Evolutionary conservation across 2,113 vertebrate species (phyloP).

Genomic region (Eudorcas thomsonii): DNA sequence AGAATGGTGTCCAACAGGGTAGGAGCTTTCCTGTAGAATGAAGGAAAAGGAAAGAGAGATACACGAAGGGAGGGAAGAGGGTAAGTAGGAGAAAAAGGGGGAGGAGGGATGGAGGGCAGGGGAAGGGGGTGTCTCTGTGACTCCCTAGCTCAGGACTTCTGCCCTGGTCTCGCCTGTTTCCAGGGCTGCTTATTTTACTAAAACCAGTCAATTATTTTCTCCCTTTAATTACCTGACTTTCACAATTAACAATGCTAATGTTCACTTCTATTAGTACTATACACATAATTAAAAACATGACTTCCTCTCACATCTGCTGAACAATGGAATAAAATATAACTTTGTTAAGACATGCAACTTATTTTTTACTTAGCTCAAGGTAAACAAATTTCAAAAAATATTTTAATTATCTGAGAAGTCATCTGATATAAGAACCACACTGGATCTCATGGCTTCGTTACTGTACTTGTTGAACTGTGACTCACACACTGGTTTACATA

Average conservation of each 20-base stretch:
- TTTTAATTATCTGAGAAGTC: neutral
- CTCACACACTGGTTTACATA: neutral
- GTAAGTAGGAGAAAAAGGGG: too few species aligned
- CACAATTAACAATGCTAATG: slow-evolving; percentile 8
- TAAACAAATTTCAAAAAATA: slow-evolving; percentile 28
- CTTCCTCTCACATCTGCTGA: neutral
- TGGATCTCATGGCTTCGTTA: neutral
- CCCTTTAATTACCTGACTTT: slow-evolving; percentile 23
- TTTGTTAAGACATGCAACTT: neutral
- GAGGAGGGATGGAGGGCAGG: too few species aligned
- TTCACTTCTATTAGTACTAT: slow-evolving; percentile 26
- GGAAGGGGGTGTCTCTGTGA: fast-evolving
- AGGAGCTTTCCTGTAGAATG: neutral
- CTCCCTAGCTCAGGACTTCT: neutral
- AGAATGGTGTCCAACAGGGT: neutral
- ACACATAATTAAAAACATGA: slow-evolving; percentile 32
- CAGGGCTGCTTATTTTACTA: neutral
- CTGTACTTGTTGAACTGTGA: slow-evolving; percentile 10
- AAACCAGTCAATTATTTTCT: neutral
- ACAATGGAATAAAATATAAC: neutral
- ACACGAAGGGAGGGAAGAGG: neutral
- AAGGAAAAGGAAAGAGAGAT: neutral
- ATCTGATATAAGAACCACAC: neutral
- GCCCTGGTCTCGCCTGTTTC: neutral
- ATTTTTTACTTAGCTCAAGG: slow-evolving; percentile 25